Base-by-base conservation (phyloP, 2,888 invertebrate genomes). In the Cordylochernes scorpioides region DNA sequence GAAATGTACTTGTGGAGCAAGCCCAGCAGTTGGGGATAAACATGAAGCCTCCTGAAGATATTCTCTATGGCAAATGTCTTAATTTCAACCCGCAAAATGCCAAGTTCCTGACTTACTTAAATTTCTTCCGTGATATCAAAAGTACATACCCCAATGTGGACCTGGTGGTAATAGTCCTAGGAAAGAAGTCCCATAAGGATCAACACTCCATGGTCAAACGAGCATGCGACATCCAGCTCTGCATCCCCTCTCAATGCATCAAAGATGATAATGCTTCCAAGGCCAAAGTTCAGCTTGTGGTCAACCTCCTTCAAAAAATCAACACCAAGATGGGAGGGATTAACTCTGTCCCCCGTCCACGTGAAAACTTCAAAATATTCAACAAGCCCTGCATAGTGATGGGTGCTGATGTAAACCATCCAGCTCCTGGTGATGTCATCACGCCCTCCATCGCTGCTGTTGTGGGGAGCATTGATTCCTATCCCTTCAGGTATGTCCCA, bases 331-430 rank as follows among this genome's bases (percentile, higher is more conserved):
- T 51, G 33, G 51, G 50, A 8, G 51, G 51, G 8, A 43, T 48
- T 26, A 52, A 52, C 41, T 41, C 29, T 16, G 15, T 29, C n/a
- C 15, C 39, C 10, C 29, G 24, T 1, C 29, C 30, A 8, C 27
- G 29, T 8, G 31, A 32, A 10, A 36, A 25, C 24, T 35, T 34
- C 1, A 10, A 17, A 13, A 29, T 46, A 12, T 49, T 69, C 18
- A 41, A 30, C 1, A 46, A 41, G 1, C 67, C 68, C 1, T 61
- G 62, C n/a, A 65, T 71, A 63, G 61, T 70, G 10, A 60, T 80
- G 21, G 86, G 86, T 0, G 82, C 82, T 5, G 86, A 86, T 54
- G 84, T 86, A 5, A 82, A 82, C 0, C 86, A 86, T 58, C 82
- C 86, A 0, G 66, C 74, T 2, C 75, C 77, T 0, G 73, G 72